These are phyloP conservation scores for Lepidurus couesii DNA, from an alignment of 1,140 invertebrate genomes.

Conservation along the genomic window DNA sequence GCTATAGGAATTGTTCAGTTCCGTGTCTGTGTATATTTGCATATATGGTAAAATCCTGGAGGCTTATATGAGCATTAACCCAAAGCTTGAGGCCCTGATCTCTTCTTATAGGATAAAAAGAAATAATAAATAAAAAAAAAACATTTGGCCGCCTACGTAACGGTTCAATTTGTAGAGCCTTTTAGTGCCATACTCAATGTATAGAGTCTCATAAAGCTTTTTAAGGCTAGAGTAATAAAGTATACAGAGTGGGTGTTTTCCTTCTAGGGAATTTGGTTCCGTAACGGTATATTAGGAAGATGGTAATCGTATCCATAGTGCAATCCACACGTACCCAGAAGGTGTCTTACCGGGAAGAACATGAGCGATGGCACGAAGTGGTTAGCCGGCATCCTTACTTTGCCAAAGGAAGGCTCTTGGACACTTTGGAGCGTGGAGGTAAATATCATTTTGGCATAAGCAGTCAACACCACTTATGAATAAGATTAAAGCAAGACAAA, in stretches of 20 bases:
- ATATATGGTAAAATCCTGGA: not conserved
- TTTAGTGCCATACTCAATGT: not conserved
- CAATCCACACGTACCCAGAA: constrained; percentile 3
- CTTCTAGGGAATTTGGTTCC: not conserved
- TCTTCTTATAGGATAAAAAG: not conserved
- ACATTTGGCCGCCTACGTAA: constrained; percentile 10
- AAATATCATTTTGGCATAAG: not conserved
- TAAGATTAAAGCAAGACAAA: not conserved
- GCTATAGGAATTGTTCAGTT: not conserved
- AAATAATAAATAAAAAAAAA: not conserved
- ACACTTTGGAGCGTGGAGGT: constrained; percentile 13
- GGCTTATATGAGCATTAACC: not conserved
- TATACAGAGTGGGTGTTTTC: not conserved
- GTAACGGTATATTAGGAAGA: not conserved
- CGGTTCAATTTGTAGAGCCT: not conserved
- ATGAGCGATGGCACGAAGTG: constrained; percentile 4
- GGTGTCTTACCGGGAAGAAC: constrained; percentile 11
- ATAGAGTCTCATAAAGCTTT: not conserved
- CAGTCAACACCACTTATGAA: not conserved
- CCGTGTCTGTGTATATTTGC: not conserved
- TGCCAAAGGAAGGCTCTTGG: not conserved
- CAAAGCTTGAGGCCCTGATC: not conserved
- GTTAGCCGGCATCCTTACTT: constrained; percentile 1
- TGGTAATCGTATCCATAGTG: constrained; percentile 2
- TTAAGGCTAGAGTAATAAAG: not conserved